A percentile compares a stretch with the other conserved stretches of the same genome.
phyloP scores from a whole-genome alignment of 2,113 vertebrate genomes.

The Callipepla californica region DNA sequence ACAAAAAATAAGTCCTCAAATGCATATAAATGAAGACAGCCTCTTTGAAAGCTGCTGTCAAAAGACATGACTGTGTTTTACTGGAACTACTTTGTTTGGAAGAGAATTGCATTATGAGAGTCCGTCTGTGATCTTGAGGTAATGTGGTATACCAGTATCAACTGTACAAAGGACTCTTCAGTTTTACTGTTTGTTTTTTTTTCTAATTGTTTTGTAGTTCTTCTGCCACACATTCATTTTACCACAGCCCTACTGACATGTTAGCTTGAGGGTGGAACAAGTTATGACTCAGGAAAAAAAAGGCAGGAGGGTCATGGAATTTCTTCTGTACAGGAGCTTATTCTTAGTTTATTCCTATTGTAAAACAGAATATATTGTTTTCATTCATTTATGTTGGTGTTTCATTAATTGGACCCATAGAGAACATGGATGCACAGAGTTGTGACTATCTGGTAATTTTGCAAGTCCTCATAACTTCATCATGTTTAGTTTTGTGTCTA shows the following conservation, averaged over 20 bases:
- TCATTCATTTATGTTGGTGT: neutral
- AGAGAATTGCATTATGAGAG: fast-evolving
- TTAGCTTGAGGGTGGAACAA: neutral
- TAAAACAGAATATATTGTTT: neutral
- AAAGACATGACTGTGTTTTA: neutral
- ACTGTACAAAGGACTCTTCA: neutral
- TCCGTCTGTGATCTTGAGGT: neutral
- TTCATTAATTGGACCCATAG: neutral
- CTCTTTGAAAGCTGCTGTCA: neutral
- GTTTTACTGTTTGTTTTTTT: neutral
- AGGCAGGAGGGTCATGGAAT: neutral
- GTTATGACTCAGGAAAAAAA: neutral
- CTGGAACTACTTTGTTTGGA: neutral
- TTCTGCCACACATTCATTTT: neutral
- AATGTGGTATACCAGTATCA: neutral
- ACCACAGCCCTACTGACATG: neutral
- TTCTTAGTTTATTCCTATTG: neutral
- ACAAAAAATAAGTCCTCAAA: neutral
- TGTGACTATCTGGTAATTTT: neutral
- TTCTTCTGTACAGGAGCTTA: neutral
- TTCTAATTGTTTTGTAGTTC: neutral
- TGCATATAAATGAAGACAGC: neutral
- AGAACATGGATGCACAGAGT: neutral
- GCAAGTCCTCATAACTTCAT: neutral
- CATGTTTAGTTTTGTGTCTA: neutral